A percentile compares a stretch with the other conserved stretches of the same genome.
Evolutionary conservation across 1,140 invertebrate genomes (phyloP).

Genomic region (Zophobas atratus): DNA sequence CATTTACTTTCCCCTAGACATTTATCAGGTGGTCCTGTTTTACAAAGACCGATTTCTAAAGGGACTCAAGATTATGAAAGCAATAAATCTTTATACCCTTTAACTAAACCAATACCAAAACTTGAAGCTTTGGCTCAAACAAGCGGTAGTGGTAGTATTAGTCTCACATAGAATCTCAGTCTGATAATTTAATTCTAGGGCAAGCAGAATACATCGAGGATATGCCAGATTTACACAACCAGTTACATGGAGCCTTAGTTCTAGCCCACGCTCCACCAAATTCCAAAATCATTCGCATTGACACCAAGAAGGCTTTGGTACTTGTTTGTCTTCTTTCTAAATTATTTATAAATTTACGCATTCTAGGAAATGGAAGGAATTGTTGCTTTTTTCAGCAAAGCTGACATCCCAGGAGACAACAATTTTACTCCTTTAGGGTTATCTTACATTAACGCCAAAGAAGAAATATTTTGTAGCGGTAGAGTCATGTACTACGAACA

Average conservation of each 20-base stretch:
- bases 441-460: conserved; percentile 65
- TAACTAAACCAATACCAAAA: conserved; percentile 84
- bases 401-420: conserved; percentile 85
- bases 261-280: conserved; percentile 71
- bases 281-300: conserved; percentile 71
- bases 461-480: conserved; percentile 71
- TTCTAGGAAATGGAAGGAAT: conserved; percentile 78
- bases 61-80: conserved; percentile 83
- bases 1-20: conserved; percentile 67
- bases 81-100: conserved; percentile 78
- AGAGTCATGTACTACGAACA: conserved; percentile 79
- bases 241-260: conserved; percentile 78
- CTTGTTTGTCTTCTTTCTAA: conserved; percentile 47
- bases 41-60: conserved; percentile 77
- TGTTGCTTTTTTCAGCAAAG: conserved; percentile 79
- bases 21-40: conserved; percentile 70
- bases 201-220: conserved; percentile 81
- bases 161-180: background rate
- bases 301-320: conserved; percentile 76
- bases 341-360: background rate
- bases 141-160: conserved; percentile 62
- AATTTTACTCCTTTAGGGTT: conserved; percentile 67
- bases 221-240: conserved; percentile 69
- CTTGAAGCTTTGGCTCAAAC: conserved; percentile 81
- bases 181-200: conserved; percentile 70